These are phyloP conservation scores for Pedionomus torquatus DNA, from an alignment of 2,113 vertebrate species.

Conservation along the genomic window DNA sequence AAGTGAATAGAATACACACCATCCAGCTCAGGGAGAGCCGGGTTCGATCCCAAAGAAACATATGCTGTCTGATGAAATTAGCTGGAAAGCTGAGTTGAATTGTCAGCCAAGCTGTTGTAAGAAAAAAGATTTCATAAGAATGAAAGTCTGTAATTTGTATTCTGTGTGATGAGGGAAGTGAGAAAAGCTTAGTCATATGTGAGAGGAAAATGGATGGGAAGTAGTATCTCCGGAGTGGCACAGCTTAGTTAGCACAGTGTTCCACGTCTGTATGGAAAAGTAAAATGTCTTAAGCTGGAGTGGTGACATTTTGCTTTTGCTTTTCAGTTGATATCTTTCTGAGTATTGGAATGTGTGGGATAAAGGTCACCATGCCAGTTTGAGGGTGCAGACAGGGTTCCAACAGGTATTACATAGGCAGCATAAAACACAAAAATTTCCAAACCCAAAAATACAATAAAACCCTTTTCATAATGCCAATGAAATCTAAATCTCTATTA, in stretches of 20 bases:
- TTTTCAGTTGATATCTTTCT: not conserved
- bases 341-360: not conserved
- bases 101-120: conserved; percentile 31
- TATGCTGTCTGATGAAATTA: conserved; percentile 27
- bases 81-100: conserved; percentile 16
- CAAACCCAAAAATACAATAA: not conserved
- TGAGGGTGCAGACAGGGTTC: not conserved
- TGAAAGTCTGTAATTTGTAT: not conserved
- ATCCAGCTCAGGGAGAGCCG: not conserved
- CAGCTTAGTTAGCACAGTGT: not conserved
- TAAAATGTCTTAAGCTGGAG: not conserved
- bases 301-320: not conserved
- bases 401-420: not conserved
- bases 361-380: not conserved
- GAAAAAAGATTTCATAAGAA: conserved; percentile 14
- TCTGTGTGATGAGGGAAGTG: not conserved
- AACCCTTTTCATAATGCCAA: not conserved
- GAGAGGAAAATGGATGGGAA: not conserved
- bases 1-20: not conserved
- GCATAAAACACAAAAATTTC: not conserved
- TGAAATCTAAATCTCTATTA: not conserved
- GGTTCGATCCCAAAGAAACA: not conserved
- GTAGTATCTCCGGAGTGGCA: not conserved
- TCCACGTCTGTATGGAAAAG: not conserved
- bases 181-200: conserved; percentile 23